phyloP scores from a whole-genome alignment of 1,140 invertebrate species.

The Aporrectodea caliginosa region DNA sequence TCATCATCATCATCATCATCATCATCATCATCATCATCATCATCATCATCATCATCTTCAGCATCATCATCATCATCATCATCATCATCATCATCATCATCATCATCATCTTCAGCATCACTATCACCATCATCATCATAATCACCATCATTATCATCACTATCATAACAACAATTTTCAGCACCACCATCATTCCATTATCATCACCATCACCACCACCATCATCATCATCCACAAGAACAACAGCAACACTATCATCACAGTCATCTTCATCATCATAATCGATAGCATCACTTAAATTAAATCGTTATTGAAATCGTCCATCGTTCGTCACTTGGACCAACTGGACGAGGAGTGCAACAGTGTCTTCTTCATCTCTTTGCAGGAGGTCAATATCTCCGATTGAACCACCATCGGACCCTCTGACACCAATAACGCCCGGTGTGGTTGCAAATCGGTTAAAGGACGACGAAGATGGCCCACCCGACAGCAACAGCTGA shows the following conservation, averaged over 20 bases:
- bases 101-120: background rate
- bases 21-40: slow-evolving; percentile 12
- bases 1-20: slow-evolving; percentile 20
- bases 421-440: too few species aligned
- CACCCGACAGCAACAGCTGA: too few species aligned
- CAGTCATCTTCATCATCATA: background rate
- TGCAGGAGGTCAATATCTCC: too few species aligned
- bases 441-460: too few species aligned
- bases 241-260: background rate
- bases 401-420: too few species aligned
- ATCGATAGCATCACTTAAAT: background rate
- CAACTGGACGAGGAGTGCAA: background rate
- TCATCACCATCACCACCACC: background rate
- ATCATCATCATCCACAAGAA: background rate
- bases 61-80: background rate
- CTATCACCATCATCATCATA: background rate
- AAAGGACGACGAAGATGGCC: too few species aligned
- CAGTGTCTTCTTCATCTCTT: too few species aligned
- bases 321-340: background rate
- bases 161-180: slow-evolving; percentile 10
- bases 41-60: background rate
- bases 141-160: background rate
- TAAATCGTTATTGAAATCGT: background rate
- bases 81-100: slow-evolving; percentile 10
- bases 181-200: background rate